phyloP scores from a whole-genome alignment of 2,888 invertebrate genomes.

The Alviniconcha strummeri region DNA sequence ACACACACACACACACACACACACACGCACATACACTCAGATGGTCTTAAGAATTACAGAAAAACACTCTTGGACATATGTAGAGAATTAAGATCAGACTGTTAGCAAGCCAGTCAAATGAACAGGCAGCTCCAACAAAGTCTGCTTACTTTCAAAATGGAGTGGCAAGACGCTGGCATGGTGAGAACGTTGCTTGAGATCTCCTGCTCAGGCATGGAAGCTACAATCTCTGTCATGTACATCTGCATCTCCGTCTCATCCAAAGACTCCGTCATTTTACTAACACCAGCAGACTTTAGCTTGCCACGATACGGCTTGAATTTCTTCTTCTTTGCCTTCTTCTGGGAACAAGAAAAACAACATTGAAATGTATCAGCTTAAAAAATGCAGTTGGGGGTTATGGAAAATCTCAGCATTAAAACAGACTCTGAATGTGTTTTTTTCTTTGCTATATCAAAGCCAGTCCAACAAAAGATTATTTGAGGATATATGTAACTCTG shows the following conservation, averaged over 20 bases:
- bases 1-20: background rate
- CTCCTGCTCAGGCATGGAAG: background rate
- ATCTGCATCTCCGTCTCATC: conserved; percentile 65
- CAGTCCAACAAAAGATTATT: too few relatives aligned
- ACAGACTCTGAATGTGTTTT: too few relatives aligned
- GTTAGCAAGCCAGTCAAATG: background rate
- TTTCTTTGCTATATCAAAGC: too few relatives aligned
- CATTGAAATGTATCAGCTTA: background rate
- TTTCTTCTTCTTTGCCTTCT: conserved; percentile 48
- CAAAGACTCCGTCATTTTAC: conserved; percentile 62
- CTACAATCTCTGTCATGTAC: conserved; percentile 51
- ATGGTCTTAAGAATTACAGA: background rate
- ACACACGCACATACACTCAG: background rate
- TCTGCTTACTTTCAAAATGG: conserved; percentile 61
- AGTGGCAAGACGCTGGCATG: conserved; percentile 70
- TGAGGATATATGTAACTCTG: too few relatives aligned
- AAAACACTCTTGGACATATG: background rate
- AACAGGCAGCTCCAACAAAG: background rate
- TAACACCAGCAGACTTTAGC: conserved; percentile 58
- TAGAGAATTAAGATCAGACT: too few relatives aligned
- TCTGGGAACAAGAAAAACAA: conserved; percentile 29
- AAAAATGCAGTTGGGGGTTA: too few relatives aligned
- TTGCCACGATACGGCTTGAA: conserved; percentile 65
- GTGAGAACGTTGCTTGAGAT: conserved; percentile 49
- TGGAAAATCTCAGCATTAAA: too few relatives aligned